Base-by-base conservation (phyloP, 2,797 vertebrate species). In the Kryptopterus vitreolus region DNA sequence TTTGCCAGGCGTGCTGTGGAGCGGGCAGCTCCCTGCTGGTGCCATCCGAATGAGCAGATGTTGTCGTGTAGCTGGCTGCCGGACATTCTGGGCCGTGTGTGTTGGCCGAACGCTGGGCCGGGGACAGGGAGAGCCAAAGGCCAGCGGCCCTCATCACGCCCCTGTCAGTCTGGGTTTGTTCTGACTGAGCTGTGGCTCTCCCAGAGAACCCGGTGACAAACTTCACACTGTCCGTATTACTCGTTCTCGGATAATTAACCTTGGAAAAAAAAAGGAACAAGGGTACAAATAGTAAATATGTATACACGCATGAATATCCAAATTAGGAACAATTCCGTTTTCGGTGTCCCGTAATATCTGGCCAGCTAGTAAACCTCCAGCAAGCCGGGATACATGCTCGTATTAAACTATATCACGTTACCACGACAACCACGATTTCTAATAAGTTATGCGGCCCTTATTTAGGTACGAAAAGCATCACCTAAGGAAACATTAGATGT, bases 81-180 rank as follows among this genome's bases (percentile, higher is more conserved):
- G 33, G 75, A 61, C 50, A n/a, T 55, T 82, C 52, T 71, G 61
- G 71, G 80, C 74, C 66, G n/a, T 77, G 79, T 78, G 77, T 86
- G 88, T 90, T 90, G 89, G 89, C 87, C 82, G 77, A 87, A 61
- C 80, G 87, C 79, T 84, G 85, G 26, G 53, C 87, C 86, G 87
- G 92, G n/a, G 88, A 91, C 90, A 79, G 58, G 84, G 87, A 68
- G 81, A 89, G 90, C 87, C 88, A 92, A 92, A 93, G 90, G 90
- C 88, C 90, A 87, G 83, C 84, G 88, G 80, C 90, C 90, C 76
- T 89, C 43, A 88, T 91, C 91, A 91, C 90, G 90, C 88, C 73
- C 77, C 88, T 91, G 91, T 92, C 92, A 90, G 87, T 86, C 84
- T 83, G 63, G 86, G 87, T 91, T 92, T 92, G 91, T 93, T 90